A percentile compares a stretch with the other conserved stretches of the same genome.
These are phyloP conservation scores for Pachyuromys duprasi DNA, from an alignment of 2,797 vertebrate species.

Conservation along the genomic window DNA sequence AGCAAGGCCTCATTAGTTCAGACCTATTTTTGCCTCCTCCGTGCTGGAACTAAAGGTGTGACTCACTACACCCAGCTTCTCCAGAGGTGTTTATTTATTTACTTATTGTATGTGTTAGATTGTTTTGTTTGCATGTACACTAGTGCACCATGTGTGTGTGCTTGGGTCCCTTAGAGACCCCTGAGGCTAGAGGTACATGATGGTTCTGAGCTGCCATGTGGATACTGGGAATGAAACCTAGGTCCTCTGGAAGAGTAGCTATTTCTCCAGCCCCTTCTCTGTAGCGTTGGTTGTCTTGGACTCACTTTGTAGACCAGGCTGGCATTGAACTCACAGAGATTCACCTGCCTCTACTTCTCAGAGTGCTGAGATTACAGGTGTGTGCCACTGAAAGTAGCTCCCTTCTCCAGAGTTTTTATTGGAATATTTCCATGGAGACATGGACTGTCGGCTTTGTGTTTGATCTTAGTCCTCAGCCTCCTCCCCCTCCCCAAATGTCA, in stretches of 20 bases:
- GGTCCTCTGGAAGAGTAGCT: background rate
- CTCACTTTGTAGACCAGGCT: too few relatives aligned
- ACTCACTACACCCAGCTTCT: background rate
- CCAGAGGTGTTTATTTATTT: background rate
- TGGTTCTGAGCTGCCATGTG: background rate
- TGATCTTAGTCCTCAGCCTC: background rate
- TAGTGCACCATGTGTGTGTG: background rate
- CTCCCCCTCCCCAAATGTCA: background rate
- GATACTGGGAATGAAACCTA: background rate
- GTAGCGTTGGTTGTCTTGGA: too few relatives aligned
- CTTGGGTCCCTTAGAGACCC: background rate
- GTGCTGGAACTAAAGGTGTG: background rate
- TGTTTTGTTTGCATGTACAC: background rate
- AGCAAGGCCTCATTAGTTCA: background rate
- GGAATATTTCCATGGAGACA: background rate
- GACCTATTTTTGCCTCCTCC: background rate
- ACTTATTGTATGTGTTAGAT: background rate
- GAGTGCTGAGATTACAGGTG: too few relatives aligned
- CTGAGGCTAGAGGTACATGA: background rate
- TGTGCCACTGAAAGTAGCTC: background rate
- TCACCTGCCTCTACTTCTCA: too few relatives aligned
- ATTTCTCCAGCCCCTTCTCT: too few relatives aligned
- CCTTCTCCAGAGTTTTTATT: background rate
- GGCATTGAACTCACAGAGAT: too few relatives aligned
- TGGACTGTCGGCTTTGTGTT: background rate